These are phyloP conservation scores for Diabrotica virgifera DNA, from an alignment of 1,140 invertebrate species.

Conservation along the genomic window DNA sequence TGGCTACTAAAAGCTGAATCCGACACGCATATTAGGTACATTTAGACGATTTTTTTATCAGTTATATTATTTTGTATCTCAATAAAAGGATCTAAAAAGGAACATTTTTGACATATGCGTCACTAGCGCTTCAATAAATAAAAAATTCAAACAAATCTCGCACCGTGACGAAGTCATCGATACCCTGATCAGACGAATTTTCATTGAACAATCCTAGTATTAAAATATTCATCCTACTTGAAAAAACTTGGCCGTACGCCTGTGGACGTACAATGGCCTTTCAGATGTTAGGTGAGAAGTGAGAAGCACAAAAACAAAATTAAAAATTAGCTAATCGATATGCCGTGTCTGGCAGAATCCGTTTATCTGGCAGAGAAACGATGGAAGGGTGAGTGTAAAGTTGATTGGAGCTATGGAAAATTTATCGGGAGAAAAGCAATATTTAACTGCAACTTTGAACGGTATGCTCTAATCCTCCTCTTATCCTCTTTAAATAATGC, in stretches of 20 bases:
- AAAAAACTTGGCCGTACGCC: neutral
- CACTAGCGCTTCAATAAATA: too few relatives aligned
- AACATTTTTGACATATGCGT: too few relatives aligned
- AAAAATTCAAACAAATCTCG: too few relatives aligned
- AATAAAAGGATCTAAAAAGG: too few relatives aligned
- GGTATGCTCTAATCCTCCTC: slow-evolving; percentile 1
- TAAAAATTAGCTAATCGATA: slow-evolving; percentile 20
- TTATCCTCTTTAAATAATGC: slow-evolving; percentile 1
- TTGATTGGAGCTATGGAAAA: slow-evolving; percentile 16
- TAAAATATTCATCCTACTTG: too few relatives aligned
- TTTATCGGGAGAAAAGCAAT: slow-evolving; percentile 20
- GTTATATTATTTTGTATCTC: too few relatives aligned
- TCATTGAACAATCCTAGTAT: too few relatives aligned
- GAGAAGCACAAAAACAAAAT: slow-evolving; percentile 18
- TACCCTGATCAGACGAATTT: too few relatives aligned
- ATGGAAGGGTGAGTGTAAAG: slow-evolving; percentile 11
- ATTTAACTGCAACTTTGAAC: slow-evolving; percentile 3
- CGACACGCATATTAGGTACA: too few relatives aligned
- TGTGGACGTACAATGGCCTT: slow-evolving; percentile 6
- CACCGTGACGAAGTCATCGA: too few relatives aligned
- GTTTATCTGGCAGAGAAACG: slow-evolving; percentile 16
- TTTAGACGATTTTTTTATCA: too few relatives aligned
- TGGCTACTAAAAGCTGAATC: too few relatives aligned
- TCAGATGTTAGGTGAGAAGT: slow-evolving; percentile 11
- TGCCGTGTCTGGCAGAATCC: slow-evolving; percentile 15